Evolutionary conservation across 2,797 vertebrate species (phyloP), one percentile per base, ranked within the genome.

Genomic region (Artibeus jamaicensis): DNA sequence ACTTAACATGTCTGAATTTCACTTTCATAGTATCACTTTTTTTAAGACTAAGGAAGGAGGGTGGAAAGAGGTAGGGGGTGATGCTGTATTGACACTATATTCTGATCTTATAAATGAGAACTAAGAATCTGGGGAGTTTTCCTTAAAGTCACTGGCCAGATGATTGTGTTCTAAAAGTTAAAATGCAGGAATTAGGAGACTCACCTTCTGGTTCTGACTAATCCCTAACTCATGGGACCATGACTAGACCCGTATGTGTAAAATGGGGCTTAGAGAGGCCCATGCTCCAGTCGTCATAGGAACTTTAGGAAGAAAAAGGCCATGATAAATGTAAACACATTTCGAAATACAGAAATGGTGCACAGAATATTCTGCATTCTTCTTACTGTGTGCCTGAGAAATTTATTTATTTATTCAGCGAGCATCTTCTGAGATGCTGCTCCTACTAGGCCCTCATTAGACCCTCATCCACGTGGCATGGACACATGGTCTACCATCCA

Each of bases 371-470:
- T 70, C 93, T 73, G 48, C 76, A 16, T 96, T 96, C 82, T 91
- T 97, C 77, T 82, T 71, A 48, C 86, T 70, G 71, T 0, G 8
- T 95, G 96, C 76, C 79, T 87, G 73, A 84, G 78, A 96, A 94
- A 96, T 89, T 59, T 95, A 97, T 94, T 97, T 91, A 96, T 96
- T 84, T 96, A 96, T 97, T 96, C 97, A 85, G 76, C 26, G 77
- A 96, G 70, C n/a, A n/a, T 87, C 86, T 96, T 94, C 59, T 96
- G 91, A 95, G 79, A 53, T 55, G 26, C 44, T 86, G 93, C 78
- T 67, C n/a, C 89, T 24, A 37, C 91, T 53, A 95, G 76, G 29
- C 29, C 79, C 44, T 93, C 7, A 3, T 93, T 91, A 95, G 57
- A 84, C 44, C 89, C 86, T 76, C 83, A n/a, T 73, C 95, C 91